Percentiles rank a stretch among this genome's conserved stretches.
These are phyloP conservation scores for Drosophila sucinea DNA, from an alignment of 1,140 invertebrate species.

Conservation along the genomic window DNA sequence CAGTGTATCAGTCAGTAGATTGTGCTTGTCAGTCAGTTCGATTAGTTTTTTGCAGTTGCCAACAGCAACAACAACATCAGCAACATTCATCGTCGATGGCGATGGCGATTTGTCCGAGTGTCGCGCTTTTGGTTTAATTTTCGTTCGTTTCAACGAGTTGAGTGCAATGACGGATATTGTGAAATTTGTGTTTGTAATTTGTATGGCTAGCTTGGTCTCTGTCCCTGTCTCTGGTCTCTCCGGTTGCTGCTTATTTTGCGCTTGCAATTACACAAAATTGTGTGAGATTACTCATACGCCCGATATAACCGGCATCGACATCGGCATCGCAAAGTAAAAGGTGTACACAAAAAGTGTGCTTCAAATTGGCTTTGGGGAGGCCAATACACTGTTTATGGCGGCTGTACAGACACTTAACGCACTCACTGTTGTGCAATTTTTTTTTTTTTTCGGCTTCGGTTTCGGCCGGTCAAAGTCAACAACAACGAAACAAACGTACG, in stretches of 20 bases:
- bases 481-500: slow-evolving; percentile 53
- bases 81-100: slow-evolving; percentile 16
- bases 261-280: slow-evolving; percentile 76
- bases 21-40: slow-evolving; percentile 42
- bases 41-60: slow-evolving; percentile 33
- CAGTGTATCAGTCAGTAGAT: slow-evolving; percentile 10
- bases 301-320: slow-evolving; percentile 77
- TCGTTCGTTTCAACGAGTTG: slow-evolving; percentile 66
- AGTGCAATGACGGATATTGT: slow-evolving; percentile 79
- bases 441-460: neutral
- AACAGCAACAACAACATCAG: neutral
- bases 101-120: slow-evolving; percentile 66
- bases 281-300: slow-evolving; percentile 76
- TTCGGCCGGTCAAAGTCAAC: slow-evolving; percentile 73
- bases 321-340: slow-evolving; percentile 77
- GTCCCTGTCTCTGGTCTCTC: slow-evolving; percentile 3
- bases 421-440: slow-evolving; percentile 59
- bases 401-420: slow-evolving; percentile 24
- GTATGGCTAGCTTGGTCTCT: slow-evolving; percentile 46
- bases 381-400: slow-evolving; percentile 76
- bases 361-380: slow-evolving; percentile 72
- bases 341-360: slow-evolving; percentile 76
- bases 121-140: slow-evolving; percentile 65
- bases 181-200: slow-evolving; percentile 76
- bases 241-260: slow-evolving; percentile 43